Conservation (phyloP, 2,888 invertebrate species). For the Mactromeris polynyma region DNA sequence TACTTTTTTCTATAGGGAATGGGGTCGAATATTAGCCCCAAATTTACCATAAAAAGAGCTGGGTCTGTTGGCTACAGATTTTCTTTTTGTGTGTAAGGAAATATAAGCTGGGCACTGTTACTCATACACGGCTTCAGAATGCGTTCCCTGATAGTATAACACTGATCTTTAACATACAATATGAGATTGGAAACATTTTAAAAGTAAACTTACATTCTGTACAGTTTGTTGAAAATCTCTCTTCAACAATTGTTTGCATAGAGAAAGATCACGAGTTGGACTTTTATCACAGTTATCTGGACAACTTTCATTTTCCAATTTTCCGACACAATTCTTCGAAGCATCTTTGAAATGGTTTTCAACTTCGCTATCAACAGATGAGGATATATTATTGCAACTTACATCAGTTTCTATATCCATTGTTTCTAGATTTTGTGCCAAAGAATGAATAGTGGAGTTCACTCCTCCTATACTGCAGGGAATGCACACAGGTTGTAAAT, state of each 20-base stretch:
- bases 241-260: constrained; percentile 72
- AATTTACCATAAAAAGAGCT: too few species aligned
- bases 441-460: constrained; percentile 43
- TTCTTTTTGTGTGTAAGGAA: too few species aligned
- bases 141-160: too few species aligned
- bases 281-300: constrained; percentile 39
- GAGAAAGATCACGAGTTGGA: constrained; percentile 55
- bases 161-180: too few species aligned
- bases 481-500: constrained; percentile 51
- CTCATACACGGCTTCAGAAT: too few species aligned
- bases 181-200: not conserved
- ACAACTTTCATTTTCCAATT: not conserved
- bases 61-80: too few species aligned
- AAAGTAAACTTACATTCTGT: constrained; percentile 65
- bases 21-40: too few species aligned
- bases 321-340: not conserved
- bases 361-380: constrained; percentile 58
- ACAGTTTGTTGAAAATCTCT: constrained; percentile 72
- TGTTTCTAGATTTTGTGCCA: constrained; percentile 58
- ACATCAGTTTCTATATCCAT: constrained; percentile 67
- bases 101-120: too few species aligned
- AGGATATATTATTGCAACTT: constrained; percentile 31
- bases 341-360: constrained; percentile 54
- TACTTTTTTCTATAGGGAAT: too few species aligned
- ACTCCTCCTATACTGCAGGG: constrained; percentile 55